These are phyloP conservation scores for Porites rus DNA, from an alignment of 92 coral and sea anemone species.

Conservation along the genomic window DNA sequence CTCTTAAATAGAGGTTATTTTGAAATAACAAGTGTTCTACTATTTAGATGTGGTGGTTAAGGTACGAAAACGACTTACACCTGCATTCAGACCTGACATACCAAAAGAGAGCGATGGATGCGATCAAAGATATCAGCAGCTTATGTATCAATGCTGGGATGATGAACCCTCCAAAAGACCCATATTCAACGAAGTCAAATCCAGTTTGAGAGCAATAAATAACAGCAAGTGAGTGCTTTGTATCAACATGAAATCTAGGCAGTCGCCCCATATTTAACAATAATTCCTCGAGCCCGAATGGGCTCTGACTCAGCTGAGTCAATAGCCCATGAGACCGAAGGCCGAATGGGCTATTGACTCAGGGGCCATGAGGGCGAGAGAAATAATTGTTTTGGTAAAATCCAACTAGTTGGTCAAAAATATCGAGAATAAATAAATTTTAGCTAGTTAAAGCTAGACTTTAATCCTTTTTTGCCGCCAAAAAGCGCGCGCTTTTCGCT, in stretches of 20 bases:
- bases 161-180: conserved; percentile 69
- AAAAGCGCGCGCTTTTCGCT: too few relatives aligned
- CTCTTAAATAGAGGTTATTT: not conserved
- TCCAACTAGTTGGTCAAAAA: too few relatives aligned
- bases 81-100: conserved; percentile 79
- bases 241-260: not conserved
- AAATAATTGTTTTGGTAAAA: too few relatives aligned
- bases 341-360: too few relatives aligned
- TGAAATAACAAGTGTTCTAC: not conserved
- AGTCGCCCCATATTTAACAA: too few relatives aligned
- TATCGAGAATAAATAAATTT: too few relatives aligned
- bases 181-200: conserved; percentile 58
- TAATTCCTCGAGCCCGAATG: too few relatives aligned
- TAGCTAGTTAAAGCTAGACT: too few relatives aligned
- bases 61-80: conserved; percentile 46
- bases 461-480: too few relatives aligned
- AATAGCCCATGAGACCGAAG: too few relatives aligned
- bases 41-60: conserved; percentile 69
- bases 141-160: conserved; percentile 76
- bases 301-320: too few relatives aligned
- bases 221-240: conserved; percentile 72
- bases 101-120: conserved; percentile 31
- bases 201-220: conserved; percentile 54
- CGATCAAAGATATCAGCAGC: conserved; percentile 51
- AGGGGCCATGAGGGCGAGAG: too few relatives aligned